These are phyloP conservation scores for Chascanopsetta lugubris DNA, from an alignment of 2,113 vertebrate species.

Conservation along the genomic window DNA sequence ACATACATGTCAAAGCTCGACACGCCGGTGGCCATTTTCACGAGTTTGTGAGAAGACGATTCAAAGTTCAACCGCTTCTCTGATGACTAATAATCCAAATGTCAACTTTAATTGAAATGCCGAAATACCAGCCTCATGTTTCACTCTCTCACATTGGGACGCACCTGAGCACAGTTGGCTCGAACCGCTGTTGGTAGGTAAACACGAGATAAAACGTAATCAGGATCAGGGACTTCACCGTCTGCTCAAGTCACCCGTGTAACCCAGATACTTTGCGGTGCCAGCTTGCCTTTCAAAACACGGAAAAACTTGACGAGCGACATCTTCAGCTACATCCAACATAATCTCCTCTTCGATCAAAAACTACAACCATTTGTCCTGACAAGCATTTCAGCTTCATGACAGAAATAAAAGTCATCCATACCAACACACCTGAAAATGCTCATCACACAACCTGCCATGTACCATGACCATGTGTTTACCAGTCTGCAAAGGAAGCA, in stretches of 20 bases:
- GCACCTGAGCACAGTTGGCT: not conserved
- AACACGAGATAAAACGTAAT: constrained; percentile 2
- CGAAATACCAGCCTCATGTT: not conserved
- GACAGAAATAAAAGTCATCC: too few species aligned
- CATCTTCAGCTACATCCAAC: too few species aligned
- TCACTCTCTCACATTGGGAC: not conserved
- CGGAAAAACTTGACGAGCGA: not conserved
- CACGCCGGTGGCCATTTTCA: constrained; percentile 27
- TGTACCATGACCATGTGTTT: too few species aligned
- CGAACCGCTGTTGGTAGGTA: not conserved
- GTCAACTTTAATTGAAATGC: not conserved
- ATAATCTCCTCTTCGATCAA: too few species aligned
- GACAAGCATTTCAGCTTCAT: too few species aligned
- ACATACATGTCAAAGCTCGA: constrained; percentile 43
- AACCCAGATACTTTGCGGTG: constrained; percentile 22
- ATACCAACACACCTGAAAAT: too few species aligned
- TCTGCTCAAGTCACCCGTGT: not conserved
- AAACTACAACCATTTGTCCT: too few species aligned
- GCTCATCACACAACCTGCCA: too few species aligned
- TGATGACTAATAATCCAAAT: not conserved
- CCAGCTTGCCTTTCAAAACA: not conserved
- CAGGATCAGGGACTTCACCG: not conserved
- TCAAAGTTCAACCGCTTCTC: constrained; percentile 14
- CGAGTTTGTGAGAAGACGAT: constrained; percentile 13
- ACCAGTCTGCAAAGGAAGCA: too few species aligned